Conservation (phyloP, 2,888 invertebrate genomes). For the Clepsis dumicolana region DNA sequence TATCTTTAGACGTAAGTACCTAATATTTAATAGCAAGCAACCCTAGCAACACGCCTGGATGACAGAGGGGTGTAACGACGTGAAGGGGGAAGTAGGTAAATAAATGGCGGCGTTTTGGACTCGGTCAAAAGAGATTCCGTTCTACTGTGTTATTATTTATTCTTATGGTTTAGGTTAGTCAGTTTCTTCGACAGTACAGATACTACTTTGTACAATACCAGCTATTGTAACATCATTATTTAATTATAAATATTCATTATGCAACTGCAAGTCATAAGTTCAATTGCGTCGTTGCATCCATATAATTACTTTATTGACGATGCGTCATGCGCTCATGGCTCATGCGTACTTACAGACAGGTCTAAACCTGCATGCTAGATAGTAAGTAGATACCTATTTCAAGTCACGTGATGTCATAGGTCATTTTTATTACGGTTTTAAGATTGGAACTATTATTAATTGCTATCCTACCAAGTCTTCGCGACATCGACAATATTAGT, state of each 20-base stretch:
- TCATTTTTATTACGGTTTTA: slow-evolving; percentile 12
- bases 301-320: slow-evolving; percentile 21
- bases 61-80: no score
- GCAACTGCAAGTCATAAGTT: neutral
- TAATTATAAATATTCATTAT: no score
- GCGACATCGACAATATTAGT: neutral
- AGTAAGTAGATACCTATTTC: neutral
- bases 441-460: slow-evolving; percentile 12
- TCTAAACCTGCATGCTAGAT: slow-evolving; percentile 30
- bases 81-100: no score
- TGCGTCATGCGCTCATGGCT: slow-evolving; percentile 19
- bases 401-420: slow-evolving; percentile 18
- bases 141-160: no score
- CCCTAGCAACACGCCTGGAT: no score
- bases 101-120: no score
- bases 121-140: no score
- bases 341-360: slow-evolving; percentile 14
- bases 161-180: no score
- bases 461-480: slow-evolving; percentile 20
- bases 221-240: neutral
- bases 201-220: no score
- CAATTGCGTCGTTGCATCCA: slow-evolving; percentile 13
- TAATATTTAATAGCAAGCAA: no score
- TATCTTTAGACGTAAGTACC: no score
- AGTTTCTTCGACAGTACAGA: no score